phyloP scores from a whole-genome alignment of 2,113 vertebrate species.

The Eleginops maclovinus region DNA sequence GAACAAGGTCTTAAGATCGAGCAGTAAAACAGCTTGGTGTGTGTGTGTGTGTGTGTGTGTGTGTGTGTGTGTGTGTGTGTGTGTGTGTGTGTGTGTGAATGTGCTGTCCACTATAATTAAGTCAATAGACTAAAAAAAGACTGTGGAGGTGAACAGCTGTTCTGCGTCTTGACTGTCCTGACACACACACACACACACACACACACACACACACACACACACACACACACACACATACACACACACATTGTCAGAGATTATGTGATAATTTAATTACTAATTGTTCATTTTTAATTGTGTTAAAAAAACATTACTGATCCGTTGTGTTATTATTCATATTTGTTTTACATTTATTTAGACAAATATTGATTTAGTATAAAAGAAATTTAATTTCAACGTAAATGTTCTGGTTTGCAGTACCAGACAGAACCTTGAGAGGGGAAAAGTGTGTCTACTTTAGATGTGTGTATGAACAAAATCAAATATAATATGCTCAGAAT shows the following conservation, averaged over 20 bases:
- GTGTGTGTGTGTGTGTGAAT: conserved; percentile 12
- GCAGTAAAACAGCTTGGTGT: conserved; percentile 37
- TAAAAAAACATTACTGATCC: no score
- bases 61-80: conserved; percentile 19
- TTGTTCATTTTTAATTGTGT: no score
- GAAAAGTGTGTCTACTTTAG: no score
- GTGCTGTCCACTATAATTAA: conserved; percentile 80
- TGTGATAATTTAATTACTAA: no score
- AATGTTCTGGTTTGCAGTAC: no score
- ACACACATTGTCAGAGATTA: background rate
- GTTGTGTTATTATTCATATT: no score
- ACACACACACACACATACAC: conserved; percentile 1
- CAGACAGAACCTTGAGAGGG: no score
- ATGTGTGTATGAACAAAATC: no score
- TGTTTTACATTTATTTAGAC: no score
- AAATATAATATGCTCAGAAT: no score
- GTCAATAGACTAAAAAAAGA: conserved; percentile 73
- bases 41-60: conserved; percentile 7
- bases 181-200: conserved; percentile 39
- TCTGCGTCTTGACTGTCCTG: conserved; percentile 52
- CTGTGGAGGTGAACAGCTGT: conserved; percentile 80
- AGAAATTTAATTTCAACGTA: no score
- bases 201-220: conserved; percentile 16
- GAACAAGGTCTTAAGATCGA: conserved; percentile 35
- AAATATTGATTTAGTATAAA: no score